These are phyloP conservation scores for Acanthisitta chloris DNA, from an alignment of 2,113 vertebrate species.

Conservation along the genomic window DNA sequence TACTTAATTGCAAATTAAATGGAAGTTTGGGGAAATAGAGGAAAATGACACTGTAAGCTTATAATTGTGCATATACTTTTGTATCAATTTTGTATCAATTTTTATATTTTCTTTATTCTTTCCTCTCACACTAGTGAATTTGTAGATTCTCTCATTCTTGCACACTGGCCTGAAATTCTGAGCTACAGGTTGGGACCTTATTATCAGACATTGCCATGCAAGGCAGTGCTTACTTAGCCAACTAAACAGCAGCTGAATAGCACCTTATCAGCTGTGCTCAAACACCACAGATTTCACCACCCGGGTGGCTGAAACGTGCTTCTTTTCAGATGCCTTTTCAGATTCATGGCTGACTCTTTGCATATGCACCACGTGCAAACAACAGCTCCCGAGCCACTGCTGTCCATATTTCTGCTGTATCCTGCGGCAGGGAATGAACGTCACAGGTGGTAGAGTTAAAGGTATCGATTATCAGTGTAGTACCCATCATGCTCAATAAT, in stretches of 20 bases:
- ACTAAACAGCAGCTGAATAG: background rate
- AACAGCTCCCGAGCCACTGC: background rate
- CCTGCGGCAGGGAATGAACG: background rate
- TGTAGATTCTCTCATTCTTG: background rate
- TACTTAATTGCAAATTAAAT: background rate
- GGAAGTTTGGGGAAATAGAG: background rate
- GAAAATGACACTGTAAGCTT: background rate
- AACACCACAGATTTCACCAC: background rate
- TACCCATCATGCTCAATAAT: background rate
- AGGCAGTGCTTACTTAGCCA: background rate
- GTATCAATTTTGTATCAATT: background rate
- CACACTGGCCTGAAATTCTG: background rate
- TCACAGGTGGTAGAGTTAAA: background rate
- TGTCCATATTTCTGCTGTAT: background rate
- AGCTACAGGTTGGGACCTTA: background rate
- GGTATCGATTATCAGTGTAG: background rate
- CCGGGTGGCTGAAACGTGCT: background rate
- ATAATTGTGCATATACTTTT: background rate
- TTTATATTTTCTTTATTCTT: background rate
- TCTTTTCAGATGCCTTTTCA: conserved; percentile 9
- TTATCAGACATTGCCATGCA: background rate
- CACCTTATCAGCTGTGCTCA: background rate
- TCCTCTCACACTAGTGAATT: background rate
- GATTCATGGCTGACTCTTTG: background rate
- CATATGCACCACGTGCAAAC: background rate